A percentile compares a stretch with the other conserved stretches of the same genome.
Evolutionary conservation across 37 sponge, comb jelly and placozoan genomes (phyloP).

Genomic region (Hexactinellida sp.): DNA sequence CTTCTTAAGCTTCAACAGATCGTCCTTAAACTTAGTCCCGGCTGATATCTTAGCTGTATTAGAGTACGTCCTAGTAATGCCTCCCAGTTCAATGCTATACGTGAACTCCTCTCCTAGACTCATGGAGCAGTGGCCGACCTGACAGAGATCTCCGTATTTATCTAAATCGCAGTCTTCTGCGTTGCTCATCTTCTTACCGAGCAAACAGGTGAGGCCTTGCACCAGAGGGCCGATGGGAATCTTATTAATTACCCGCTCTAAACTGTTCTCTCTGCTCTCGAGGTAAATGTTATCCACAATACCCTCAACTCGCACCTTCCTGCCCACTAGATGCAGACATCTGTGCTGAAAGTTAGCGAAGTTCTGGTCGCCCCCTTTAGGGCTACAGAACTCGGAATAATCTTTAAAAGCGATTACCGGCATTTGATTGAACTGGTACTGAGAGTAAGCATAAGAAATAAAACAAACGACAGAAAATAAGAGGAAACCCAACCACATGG

Average conservation of each 20-base stretch:
- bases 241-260: background rate
- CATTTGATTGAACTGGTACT: background rate
- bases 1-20: background rate
- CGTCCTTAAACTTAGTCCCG: background rate
- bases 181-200: background rate
- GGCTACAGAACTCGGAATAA: background rate
- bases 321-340: background rate
- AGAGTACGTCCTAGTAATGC: background rate
- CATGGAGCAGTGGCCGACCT: background rate
- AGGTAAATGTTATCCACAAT: background rate
- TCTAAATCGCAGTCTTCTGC: background rate
- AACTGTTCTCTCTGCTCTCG: background rate
- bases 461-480: background rate
- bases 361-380: background rate
- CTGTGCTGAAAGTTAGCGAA: background rate
- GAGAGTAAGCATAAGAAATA: background rate
- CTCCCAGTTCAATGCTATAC: background rate
- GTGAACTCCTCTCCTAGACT: slow-evolving; percentile 2
- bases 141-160: background rate
- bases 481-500: background rate
- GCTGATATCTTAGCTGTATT: background rate
- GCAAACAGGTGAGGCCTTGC: background rate
- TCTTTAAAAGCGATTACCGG: background rate
- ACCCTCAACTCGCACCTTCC: background rate
- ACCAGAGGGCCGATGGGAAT: background rate